Evolutionary conservation across 1,140 invertebrate genomes (phyloP).

Genomic region (Diorhabda carinulata): DNA sequence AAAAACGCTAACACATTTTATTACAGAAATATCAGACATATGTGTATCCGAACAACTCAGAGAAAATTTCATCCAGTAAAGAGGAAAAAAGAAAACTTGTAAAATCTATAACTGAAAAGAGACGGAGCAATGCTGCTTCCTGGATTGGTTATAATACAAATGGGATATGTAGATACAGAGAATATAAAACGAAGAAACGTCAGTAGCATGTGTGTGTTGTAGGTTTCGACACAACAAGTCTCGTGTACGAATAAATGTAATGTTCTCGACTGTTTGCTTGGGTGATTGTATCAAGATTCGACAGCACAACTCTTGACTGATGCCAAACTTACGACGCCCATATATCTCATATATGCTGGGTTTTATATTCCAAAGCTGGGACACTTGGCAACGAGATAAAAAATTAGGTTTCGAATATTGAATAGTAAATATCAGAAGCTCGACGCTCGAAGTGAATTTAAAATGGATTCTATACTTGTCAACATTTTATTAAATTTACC

Average conservation of each 20-base stretch:
- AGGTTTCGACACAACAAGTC: conserved; percentile 19
- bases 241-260: conserved; percentile 12
- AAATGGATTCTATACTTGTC: neutral
- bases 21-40: conserved; percentile 1
- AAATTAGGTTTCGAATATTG: conserved; percentile 2
- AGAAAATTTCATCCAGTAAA: conserved; percentile 16
- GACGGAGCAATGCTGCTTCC: conserved; percentile 30
- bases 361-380: conserved; percentile 13
- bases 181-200: conserved; percentile 44
- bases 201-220: conserved; percentile 40
- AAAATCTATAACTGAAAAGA: conserved; percentile 38
- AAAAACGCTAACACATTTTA: conserved; percentile 1
- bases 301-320: conserved; percentile 38
- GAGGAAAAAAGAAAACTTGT: conserved; percentile 11
- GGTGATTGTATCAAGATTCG: conserved; percentile 28
- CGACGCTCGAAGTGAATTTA: conserved; percentile 1
- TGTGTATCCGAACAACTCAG: conserved; percentile 1
- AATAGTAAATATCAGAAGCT: conserved; percentile 2
- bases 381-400: neutral
- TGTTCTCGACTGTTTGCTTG: conserved; percentile 17
- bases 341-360: conserved; percentile 13
- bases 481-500: neutral
- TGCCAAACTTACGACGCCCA: conserved; percentile 31
- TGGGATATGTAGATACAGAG: conserved; percentile 46
- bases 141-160: conserved; percentile 46